These are phyloP conservation scores for Eulemur albifrons DNA, from an alignment of 2,797 vertebrate genomes.

Conservation along the genomic window DNA sequence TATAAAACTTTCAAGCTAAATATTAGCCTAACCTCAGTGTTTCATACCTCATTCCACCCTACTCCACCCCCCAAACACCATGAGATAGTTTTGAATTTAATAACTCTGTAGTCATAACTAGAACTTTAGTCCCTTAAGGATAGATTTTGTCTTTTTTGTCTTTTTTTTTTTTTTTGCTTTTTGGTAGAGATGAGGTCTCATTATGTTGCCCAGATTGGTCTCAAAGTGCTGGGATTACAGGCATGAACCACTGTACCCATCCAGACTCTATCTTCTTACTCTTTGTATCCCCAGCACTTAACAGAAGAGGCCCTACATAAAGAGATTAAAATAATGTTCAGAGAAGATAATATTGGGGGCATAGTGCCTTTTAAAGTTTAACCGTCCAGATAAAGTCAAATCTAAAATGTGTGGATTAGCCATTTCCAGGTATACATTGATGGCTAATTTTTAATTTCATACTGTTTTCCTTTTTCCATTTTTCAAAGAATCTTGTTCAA, in stretches of 20 bases:
- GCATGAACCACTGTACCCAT: background rate
- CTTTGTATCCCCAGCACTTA: background rate
- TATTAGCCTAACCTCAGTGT: constrained; percentile 30
- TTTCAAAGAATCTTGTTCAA: constrained; percentile 35
- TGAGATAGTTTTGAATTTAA: constrained; percentile 32
- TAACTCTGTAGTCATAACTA: constrained; percentile 26
- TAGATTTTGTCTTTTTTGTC: background rate
- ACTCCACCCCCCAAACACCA: background rate
- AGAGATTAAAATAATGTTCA: background rate
- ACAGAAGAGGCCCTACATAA: background rate
- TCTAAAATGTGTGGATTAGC: background rate
- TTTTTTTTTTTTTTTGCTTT: background rate
- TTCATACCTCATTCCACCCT: background rate
- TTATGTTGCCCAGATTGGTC: background rate
- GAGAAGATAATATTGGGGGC: background rate
- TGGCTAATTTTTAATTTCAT: constrained; percentile 43
- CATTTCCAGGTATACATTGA: background rate
- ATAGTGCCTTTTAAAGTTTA: constrained; percentile 31
- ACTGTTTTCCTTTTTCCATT: constrained; percentile 32
- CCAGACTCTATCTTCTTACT: constrained; percentile 19
- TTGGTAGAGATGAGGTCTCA: background rate
- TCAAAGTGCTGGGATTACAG: background rate
- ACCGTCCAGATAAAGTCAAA: background rate
- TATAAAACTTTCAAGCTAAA: constrained; percentile 54
- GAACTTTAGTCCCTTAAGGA: constrained; percentile 22